Conservation (phyloP, 2,888 invertebrate genomes). For the Opisthograptis luteolata region DNA sequence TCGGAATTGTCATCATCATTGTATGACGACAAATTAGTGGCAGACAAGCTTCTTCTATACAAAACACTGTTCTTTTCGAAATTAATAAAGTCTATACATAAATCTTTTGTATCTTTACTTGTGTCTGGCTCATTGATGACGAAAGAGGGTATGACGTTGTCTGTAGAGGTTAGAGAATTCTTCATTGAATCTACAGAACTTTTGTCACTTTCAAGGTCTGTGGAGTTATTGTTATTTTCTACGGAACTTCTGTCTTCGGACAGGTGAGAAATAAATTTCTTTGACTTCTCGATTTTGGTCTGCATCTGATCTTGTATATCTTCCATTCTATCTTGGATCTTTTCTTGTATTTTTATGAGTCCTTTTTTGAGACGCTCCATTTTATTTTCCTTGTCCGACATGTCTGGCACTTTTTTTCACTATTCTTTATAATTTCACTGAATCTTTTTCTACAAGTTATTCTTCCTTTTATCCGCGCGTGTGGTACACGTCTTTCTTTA, state of each 20-base stretch:
- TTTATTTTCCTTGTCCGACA: constrained; percentile 67
- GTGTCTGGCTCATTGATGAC: constrained; percentile 60
- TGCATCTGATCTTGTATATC: constrained; percentile 75
- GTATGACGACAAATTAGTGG: constrained; percentile 59
- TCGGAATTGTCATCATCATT: constrained; percentile 51
- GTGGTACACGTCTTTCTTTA: constrained; percentile 9
- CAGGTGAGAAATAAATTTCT: constrained; percentile 64
- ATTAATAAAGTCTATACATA: constrained; percentile 63
- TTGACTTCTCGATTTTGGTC: constrained; percentile 63
- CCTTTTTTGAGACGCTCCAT: constrained; percentile 66
- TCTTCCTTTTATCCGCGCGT: neutral
- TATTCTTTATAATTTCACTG: neutral
- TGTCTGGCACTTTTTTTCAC: constrained; percentile 33
- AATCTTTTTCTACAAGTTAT: neutral
- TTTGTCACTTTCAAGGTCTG: constrained; percentile 31
- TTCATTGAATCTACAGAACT: constrained; percentile 27
- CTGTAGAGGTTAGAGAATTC: constrained; percentile 15
- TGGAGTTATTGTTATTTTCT: constrained; percentile 47
- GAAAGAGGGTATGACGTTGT: constrained; percentile 61
- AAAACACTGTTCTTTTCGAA: constrained; percentile 62
- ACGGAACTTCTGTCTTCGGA: constrained; percentile 65
- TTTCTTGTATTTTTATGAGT: constrained; percentile 67
- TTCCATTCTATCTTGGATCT: constrained; percentile 73
- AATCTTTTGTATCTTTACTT: constrained; percentile 48
- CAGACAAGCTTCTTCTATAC: constrained; percentile 61